Percentiles rank a stretch among this genome's conserved stretches.
Conservation (phyloP, 2,888 invertebrate species). For the Zygothrica quintamaculata region DNA sequence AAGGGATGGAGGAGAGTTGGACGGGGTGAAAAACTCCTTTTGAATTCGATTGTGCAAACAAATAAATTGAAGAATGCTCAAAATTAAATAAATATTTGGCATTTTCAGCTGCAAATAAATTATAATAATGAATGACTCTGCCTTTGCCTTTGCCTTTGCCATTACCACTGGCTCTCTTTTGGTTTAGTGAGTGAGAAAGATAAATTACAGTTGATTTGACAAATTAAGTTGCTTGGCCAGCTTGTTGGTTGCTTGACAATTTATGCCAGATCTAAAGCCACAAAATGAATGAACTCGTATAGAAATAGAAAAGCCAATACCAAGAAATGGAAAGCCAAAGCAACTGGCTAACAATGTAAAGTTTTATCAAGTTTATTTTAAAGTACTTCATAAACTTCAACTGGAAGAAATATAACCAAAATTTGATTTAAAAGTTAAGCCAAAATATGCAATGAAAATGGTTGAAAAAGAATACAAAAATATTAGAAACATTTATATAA, state of each 20-base stretch:
- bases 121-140: slow-evolving; percentile 77
- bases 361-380: neutral
- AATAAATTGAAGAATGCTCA: slow-evolving; percentile 79
- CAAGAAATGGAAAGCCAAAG: neutral
- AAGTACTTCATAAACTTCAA: neutral
- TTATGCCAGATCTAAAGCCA: neutral
- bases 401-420: neutral
- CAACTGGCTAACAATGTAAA: neutral
- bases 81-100: slow-evolving; percentile 80
- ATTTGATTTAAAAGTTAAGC: too few relatives aligned
- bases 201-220: slow-evolving; percentile 77
- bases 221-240: slow-evolving; percentile 67
- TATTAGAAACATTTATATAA: slow-evolving; percentile 4
- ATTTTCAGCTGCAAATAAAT: slow-evolving; percentile 77
- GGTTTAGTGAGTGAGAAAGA: slow-evolving; percentile 55
- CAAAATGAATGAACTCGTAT: neutral
- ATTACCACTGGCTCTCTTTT: slow-evolving; percentile 5
- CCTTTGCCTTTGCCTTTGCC: slow-evolving; percentile 24
- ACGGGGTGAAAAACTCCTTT: slow-evolving; percentile 17
- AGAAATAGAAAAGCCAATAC: too few relatives aligned
- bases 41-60: slow-evolving; percentile 71
- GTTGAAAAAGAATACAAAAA: too few relatives aligned
- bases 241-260: too few relatives aligned
- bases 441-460: too few relatives aligned
- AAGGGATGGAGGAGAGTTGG: too few relatives aligned